phyloP scores from a whole-genome alignment of 2,113 vertebrate species.

The Halichoeres trimaculatus region DNA sequence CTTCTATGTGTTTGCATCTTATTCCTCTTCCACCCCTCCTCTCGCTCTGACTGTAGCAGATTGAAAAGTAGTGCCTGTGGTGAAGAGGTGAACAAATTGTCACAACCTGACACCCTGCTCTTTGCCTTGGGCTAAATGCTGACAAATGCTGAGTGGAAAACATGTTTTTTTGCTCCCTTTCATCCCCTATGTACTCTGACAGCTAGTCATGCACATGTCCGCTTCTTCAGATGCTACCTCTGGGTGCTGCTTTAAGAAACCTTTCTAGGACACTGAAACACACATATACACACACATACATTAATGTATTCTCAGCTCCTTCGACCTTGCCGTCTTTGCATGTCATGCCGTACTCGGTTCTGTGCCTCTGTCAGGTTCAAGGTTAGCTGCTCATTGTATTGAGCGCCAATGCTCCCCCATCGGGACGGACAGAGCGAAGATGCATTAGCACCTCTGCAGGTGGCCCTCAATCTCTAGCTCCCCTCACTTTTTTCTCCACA shows the following conservation, averaged over 20 bases:
- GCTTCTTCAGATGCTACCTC: constrained; percentile 3
- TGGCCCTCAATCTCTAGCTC: constrained; percentile 69
- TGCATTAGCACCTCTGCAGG: constrained; percentile 83
- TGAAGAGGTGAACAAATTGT: constrained; percentile 23
- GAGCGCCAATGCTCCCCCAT: constrained; percentile 70
- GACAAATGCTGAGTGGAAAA: constrained; percentile 37
- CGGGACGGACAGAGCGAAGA: constrained; percentile 58
- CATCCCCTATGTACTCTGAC: neutral
- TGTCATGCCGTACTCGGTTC: constrained; percentile 40
- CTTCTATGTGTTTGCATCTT: neutral
- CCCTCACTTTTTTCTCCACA: constrained; percentile 36
- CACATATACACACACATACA: neutral
- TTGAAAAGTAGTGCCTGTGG: constrained; percentile 15
- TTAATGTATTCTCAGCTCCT: neutral
- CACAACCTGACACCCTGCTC: constrained; percentile 25
- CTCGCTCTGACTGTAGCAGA: constrained; percentile 12
- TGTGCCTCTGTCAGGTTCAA: constrained; percentile 72
- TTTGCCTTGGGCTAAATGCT: constrained; percentile 43
- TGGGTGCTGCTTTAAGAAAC: neutral
- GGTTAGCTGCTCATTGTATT: constrained; percentile 81
- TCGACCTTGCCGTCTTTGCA: constrained; percentile 24
- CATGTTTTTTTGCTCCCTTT: neutral
- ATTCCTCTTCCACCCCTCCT: neutral
- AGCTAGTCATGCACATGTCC: neutral
- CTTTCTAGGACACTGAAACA: constrained; percentile 17